Evolutionary conservation across 1,140 invertebrate species (phyloP).

Genomic region (Trichoplusia ni): DNA sequence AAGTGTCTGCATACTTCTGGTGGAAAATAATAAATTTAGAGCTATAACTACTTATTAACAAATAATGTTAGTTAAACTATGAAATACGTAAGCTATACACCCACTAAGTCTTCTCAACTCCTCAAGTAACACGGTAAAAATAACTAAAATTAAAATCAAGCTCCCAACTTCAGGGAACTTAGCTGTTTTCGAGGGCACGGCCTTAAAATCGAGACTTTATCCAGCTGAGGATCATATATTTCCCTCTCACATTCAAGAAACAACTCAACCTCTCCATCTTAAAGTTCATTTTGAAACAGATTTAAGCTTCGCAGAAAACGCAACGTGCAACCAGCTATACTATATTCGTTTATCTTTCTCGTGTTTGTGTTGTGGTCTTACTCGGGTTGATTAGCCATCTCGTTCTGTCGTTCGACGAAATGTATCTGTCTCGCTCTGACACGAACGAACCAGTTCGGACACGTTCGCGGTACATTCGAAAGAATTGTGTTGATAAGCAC

Average conservation of each 20-base stretch:
- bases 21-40: too few species aligned
- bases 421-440: conserved; percentile 39
- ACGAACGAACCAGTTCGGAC: conserved; percentile 59
- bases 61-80: too few species aligned
- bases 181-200: conserved; percentile 36
- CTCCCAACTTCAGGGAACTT: conserved; percentile 25
- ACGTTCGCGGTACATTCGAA: conserved; percentile 38
- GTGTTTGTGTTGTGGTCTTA: conserved; percentile 62
- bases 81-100: too few species aligned
- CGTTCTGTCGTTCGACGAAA: conserved; percentile 36
- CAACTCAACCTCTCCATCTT: conserved; percentile 5
- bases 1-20: too few species aligned
- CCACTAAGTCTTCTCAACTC: too few species aligned
- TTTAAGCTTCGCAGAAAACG: conserved; percentile 21
- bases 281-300: conserved; percentile 30
- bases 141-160: conserved; percentile 14
- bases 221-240: conserved; percentile 33
- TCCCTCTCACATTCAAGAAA: conserved; percentile 9
- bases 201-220: conserved; percentile 41
- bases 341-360: conserved; percentile 49
- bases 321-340: conserved; percentile 53
- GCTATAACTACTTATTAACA: too few species aligned
- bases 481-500: conserved; percentile 38
- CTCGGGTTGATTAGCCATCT: conserved; percentile 39
- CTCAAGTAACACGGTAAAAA: too few species aligned